These are phyloP conservation scores for Troilus luridus DNA, from an alignment of 2,888 invertebrate genomes.

Conservation along the genomic window DNA sequence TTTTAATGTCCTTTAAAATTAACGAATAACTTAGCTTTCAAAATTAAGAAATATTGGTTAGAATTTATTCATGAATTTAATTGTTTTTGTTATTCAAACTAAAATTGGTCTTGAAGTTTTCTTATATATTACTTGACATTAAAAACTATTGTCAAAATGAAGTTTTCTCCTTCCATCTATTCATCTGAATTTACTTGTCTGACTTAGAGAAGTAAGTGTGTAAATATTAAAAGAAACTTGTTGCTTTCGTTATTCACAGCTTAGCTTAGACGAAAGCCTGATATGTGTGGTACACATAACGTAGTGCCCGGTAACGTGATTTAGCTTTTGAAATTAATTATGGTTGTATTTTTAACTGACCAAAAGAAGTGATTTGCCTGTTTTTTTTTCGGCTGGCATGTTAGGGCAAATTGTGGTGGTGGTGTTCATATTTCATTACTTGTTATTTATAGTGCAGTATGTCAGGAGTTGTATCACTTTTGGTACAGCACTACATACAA, in stretches of 20 bases:
- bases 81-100: not conserved
- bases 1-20: not conserved
- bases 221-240: slow-evolving; percentile 62
- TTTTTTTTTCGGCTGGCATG: slow-evolving; percentile 65
- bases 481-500: slow-evolving; percentile 47
- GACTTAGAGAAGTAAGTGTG: slow-evolving; percentile 59
- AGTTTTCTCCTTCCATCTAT: not conserved
- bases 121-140: not conserved
- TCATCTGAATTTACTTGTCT: slow-evolving; percentile 57
- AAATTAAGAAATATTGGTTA: not conserved
- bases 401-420: slow-evolving; percentile 64
- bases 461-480: slow-evolving; percentile 10
- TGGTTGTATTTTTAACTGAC: slow-evolving; percentile 55
- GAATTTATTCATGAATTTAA: not conserved
- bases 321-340: slow-evolving; percentile 61
- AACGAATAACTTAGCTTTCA: not conserved
- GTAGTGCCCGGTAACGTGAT: slow-evolving; percentile 63
- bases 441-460: slow-evolving; percentile 31
- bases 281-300: slow-evolving; percentile 58
- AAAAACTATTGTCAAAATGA: not conserved
- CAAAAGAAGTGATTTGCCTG: slow-evolving; percentile 59
- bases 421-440: slow-evolving; percentile 57
- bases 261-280: slow-evolving; percentile 64
- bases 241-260: slow-evolving; percentile 65
- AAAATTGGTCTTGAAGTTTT: not conserved